Evolutionary conservation across 1,140 invertebrate species (phyloP).

Genomic region (Drosophila azteca): DNA sequence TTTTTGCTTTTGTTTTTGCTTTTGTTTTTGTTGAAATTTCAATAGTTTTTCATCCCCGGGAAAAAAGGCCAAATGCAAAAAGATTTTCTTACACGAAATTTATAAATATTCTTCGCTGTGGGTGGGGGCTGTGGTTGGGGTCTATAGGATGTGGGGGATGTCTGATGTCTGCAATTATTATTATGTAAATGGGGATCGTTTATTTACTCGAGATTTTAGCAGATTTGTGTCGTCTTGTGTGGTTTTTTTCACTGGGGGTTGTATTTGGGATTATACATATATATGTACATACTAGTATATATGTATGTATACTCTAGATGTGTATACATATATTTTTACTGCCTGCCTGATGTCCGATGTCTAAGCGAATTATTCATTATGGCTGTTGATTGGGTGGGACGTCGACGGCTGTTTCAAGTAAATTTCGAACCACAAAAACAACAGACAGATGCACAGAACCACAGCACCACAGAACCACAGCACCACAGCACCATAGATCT

Average conservation of each 20-base stretch:
- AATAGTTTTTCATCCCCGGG: conserved; percentile 38
- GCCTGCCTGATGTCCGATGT: conserved; percentile 56
- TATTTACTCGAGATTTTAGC: conserved; percentile 60
- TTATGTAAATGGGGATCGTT: conserved; percentile 74
- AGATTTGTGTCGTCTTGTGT: conserved; percentile 55
- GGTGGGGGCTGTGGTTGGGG: conserved; percentile 1
- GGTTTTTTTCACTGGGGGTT: conserved; percentile 9
- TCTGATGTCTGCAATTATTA: conserved; percentile 67
- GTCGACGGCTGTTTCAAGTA: conserved; percentile 61
- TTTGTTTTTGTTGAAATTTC: conserved; percentile 65
- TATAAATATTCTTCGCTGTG: conserved; percentile 57
- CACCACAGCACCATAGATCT: conserved; percentile 19
- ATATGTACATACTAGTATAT: conserved; percentile 18
- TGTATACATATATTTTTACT: conserved; percentile 63
- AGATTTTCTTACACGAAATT: conserved; percentile 53
- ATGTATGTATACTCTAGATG: no score
- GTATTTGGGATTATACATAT: conserved; percentile 35
- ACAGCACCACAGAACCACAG: no score
- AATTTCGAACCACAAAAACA: conserved; percentile 47
- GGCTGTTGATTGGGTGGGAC: conserved; percentile 51
- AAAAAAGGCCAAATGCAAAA: conserved; percentile 47
- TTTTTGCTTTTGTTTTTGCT: conserved; percentile 4
- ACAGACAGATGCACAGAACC: no score
- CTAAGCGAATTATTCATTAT: conserved; percentile 72
- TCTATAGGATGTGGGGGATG: conserved; percentile 5